A percentile compares a stretch with the other conserved stretches of the same genome.
Conservation (phyloP, 2,113 vertebrate species). For the Ammospiza caudacuta region DNA sequence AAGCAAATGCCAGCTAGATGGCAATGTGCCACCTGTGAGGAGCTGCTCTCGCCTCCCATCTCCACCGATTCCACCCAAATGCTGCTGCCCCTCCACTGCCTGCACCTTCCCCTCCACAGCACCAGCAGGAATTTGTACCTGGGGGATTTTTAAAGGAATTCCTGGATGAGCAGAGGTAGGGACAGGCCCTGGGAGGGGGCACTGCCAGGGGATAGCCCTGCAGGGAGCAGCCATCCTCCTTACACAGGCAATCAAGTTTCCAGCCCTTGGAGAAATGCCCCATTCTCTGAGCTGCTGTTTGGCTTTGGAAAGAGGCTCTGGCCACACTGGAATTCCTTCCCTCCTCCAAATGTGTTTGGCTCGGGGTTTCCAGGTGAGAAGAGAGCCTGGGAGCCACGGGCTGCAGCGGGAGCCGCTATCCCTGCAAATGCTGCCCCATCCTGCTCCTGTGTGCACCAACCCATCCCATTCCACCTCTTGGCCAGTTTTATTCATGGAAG, state of each 20-base stretch:
- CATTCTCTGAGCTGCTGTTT: neutral
- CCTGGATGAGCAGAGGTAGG: neutral
- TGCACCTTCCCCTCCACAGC: neutral
- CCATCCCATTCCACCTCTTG: neutral
- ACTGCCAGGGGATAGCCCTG: neutral
- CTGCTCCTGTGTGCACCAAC: neutral
- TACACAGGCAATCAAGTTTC: neutral
- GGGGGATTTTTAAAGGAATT: neutral
- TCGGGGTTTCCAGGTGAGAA: neutral
- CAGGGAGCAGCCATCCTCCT: neutral
- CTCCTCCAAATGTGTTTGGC: neutral
- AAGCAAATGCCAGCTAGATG: constrained; percentile 54
- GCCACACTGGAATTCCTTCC: neutral
- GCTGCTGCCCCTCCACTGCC: neutral
- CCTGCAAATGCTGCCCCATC: neutral
- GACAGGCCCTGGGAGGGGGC: neutral
- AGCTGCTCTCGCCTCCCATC: neutral
- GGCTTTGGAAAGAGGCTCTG: neutral
- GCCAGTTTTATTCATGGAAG: neutral
- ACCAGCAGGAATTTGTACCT: neutral
- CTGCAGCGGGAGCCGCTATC: accelerated
- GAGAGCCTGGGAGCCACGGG: neutral
- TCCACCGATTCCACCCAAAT: neutral
- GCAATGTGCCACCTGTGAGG: constrained; percentile 43
- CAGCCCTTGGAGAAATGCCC: neutral